Evolutionary conservation across 2,888 invertebrate genomes (phyloP).

Genomic region (Spialia ferax): DNA sequence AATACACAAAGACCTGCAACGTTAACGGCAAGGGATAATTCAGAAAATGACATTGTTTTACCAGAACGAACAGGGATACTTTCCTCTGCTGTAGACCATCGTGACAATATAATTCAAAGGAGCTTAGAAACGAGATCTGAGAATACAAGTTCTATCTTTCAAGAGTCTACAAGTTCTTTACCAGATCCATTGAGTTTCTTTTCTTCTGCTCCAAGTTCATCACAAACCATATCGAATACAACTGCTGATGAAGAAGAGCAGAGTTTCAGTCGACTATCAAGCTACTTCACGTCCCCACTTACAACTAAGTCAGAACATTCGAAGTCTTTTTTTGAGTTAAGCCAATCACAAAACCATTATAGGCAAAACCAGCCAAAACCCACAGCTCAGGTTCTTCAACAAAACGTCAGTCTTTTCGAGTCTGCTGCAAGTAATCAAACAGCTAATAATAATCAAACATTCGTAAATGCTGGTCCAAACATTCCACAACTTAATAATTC

Average conservation of each 20-base stretch:
- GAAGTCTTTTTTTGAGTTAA: constrained; percentile 84
- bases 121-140: constrained; percentile 19
- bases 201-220: constrained; percentile 41
- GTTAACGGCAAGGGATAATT: background rate
- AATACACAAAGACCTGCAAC: background rate
- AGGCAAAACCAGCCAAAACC: constrained; percentile 56
- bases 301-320: constrained; percentile 65
- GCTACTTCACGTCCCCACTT: constrained; percentile 70
- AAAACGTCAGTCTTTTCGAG: constrained; percentile 47
- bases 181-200: constrained; percentile 72
- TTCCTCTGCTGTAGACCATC: background rate
- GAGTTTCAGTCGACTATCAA: constrained; percentile 70
- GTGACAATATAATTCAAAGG: constrained; percentile 16
- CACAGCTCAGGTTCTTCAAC: constrained; percentile 40
- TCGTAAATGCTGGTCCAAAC: constrained; percentile 43
- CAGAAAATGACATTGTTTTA: background rate
- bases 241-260: constrained; percentile 46
- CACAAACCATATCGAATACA: constrained; percentile 39
- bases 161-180: constrained; percentile 43
- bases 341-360: constrained; percentile 78
- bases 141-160: constrained; percentile 30
- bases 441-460: constrained; percentile 16
- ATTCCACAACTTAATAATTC: constrained; percentile 51
- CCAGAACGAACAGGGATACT: background rate
- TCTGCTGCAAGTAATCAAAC: constrained; percentile 16